phyloP scores from a whole-genome alignment of 2,888 invertebrate genomes.

The Erebia epiphron region DNA sequence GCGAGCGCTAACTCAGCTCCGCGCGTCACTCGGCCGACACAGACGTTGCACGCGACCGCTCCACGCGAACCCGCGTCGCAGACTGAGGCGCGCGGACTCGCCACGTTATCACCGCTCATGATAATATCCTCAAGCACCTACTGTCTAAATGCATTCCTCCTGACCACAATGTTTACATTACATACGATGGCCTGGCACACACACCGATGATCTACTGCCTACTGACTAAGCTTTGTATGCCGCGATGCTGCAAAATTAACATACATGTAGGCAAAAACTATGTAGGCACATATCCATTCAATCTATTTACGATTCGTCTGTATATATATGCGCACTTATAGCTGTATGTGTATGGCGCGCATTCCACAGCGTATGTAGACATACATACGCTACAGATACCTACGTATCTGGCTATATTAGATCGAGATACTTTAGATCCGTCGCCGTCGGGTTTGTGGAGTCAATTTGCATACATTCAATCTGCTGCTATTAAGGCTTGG shows the following conservation, averaged over 20 bases:
- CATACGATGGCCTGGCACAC: slow-evolving; percentile 56
- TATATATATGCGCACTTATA: slow-evolving; percentile 70
- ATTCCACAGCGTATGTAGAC: slow-evolving; percentile 74
- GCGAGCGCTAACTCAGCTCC: slow-evolving; percentile 76
- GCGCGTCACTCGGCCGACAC: slow-evolving; percentile 67
- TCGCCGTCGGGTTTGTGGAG: slow-evolving; percentile 42
- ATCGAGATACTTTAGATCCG: slow-evolving; percentile 46
- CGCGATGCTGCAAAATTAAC: slow-evolving; percentile 63
- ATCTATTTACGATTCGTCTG: slow-evolving; percentile 80
- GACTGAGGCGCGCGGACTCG: slow-evolving; percentile 73
- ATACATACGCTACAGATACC: slow-evolving; percentile 62
- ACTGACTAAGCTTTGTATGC: slow-evolving; percentile 62
- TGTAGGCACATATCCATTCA: slow-evolving; percentile 75
- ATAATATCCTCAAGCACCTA: slow-evolving; percentile 81
- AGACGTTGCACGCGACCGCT: slow-evolving; percentile 73
- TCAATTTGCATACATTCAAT: slow-evolving; percentile 43
- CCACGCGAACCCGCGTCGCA: slow-evolving; percentile 80
- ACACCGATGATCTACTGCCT: slow-evolving; percentile 48
- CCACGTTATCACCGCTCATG: slow-evolving; percentile 82
- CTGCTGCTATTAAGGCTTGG: slow-evolving; percentile 35
- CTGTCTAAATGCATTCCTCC: slow-evolving; percentile 79
- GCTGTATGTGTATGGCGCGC: slow-evolving; percentile 64
- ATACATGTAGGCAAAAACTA: slow-evolving; percentile 71
- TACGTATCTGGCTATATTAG: slow-evolving; percentile 52
- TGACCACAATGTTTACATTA: slow-evolving; percentile 80